Conservation (phyloP, 2,113 vertebrate species). For the Passerina amoena region DNA sequence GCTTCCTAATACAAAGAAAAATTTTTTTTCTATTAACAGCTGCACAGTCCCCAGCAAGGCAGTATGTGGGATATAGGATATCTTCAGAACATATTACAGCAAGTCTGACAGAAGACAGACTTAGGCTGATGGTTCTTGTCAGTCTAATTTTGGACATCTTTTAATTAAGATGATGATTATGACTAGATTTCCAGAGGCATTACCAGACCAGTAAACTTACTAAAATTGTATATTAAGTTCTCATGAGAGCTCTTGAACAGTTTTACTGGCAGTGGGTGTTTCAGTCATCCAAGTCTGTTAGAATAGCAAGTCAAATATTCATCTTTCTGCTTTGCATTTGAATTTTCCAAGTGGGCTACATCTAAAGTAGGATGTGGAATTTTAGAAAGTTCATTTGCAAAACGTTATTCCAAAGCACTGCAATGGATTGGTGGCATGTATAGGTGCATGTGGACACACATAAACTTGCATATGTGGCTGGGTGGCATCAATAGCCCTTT, state of each 20-base stretch:
- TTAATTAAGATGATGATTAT: constrained; percentile 44
- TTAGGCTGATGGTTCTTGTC: constrained; percentile 7
- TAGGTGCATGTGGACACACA: neutral
- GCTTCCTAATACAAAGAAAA: neutral
- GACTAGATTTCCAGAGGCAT: constrained; percentile 25
- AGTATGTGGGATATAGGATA: neutral
- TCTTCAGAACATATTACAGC: neutral
- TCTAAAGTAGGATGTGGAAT: neutral
- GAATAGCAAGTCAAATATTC: neutral
- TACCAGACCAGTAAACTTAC: neutral
- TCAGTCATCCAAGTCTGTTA: neutral
- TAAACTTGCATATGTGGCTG: neutral
- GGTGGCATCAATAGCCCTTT: neutral
- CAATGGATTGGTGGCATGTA: neutral
- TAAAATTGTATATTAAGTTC: neutral
- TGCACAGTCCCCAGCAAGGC: neutral
- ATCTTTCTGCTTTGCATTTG: neutral
- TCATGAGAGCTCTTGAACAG: neutral
- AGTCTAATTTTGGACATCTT: constrained; percentile 15
- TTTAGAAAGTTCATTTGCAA: neutral
- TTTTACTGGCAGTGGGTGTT: constrained; percentile 6
- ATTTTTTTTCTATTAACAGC: neutral
- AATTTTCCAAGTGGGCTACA: neutral
- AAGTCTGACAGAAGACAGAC: neutral
- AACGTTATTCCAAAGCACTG: neutral